phyloP scores from a whole-genome alignment of 2,888 invertebrate species.

The Macaria notata region DNA sequence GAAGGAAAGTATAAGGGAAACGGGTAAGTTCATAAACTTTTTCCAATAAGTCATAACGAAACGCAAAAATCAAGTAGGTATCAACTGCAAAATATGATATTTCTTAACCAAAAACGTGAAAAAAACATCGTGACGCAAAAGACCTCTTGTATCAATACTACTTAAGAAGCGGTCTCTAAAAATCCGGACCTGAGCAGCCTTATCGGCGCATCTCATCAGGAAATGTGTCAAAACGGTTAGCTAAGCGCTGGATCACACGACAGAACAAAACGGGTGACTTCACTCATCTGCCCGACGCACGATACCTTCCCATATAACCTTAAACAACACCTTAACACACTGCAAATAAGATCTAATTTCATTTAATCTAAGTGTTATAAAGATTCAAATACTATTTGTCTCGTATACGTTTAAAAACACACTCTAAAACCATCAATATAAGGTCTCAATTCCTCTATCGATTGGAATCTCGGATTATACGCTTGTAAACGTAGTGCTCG shows the following conservation, averaged over 20 bases:
- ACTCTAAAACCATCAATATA: conserved; percentile 3
- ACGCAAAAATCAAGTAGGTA: too few relatives aligned
- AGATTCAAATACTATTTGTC: too few relatives aligned
- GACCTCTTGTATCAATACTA: conserved; percentile 8
- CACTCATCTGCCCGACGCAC: conserved; percentile 47
- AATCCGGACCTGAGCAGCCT: conserved; percentile 40
- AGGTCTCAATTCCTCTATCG: conserved; percentile 8
- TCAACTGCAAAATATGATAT: too few relatives aligned
- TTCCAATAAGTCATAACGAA: too few relatives aligned
- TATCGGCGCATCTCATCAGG: conserved; percentile 58
- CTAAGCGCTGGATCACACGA: conserved; percentile 75
- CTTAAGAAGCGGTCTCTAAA: conserved; percentile 25
- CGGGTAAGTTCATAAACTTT: too few relatives aligned
- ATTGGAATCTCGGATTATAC: conserved; percentile 38
- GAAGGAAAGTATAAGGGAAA: too few relatives aligned
- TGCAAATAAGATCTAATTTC: conserved; percentile 39
- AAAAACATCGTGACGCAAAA: background rate
- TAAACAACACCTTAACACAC: conserved; percentile 28
- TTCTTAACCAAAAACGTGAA: too few relatives aligned
- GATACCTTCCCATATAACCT: conserved; percentile 17
- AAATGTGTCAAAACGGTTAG: conserved; percentile 80
- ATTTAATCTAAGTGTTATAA: background rate
- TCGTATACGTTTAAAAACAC: background rate
- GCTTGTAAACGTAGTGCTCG: conserved; percentile 62
- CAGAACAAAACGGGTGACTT: conserved; percentile 74